phyloP scores from a whole-genome alignment of 1,140 invertebrate genomes.

The Zaprionus lachaisei region DNA sequence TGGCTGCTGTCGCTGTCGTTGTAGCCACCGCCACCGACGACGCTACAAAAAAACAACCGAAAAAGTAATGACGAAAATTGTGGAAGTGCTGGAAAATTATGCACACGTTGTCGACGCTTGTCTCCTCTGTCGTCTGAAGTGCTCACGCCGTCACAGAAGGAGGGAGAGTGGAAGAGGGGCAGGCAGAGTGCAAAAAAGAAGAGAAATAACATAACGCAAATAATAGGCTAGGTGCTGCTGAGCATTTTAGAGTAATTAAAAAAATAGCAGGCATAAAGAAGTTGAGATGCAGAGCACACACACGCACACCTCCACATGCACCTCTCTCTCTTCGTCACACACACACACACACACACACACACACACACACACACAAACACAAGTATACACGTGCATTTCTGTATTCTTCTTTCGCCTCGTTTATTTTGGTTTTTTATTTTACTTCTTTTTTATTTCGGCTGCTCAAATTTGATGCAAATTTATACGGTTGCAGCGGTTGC shows the following conservation, averaged over 20 bases:
- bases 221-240: constrained; percentile 65
- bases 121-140: constrained; percentile 67
- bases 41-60: constrained; percentile 55
- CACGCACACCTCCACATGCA: constrained; percentile 17
- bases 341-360: constrained; percentile 38
- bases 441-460: constrained; percentile 43
- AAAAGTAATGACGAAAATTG: constrained; percentile 82
- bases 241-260: constrained; percentile 83
- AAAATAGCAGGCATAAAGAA: constrained; percentile 67
- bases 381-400: constrained; percentile 52
- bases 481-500: constrained; percentile 50
- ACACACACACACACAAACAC: constrained; percentile 33
- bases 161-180: neutral
- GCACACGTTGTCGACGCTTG: constrained; percentile 61
- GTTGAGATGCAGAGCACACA: constrained; percentile 62
- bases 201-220: constrained; percentile 66
- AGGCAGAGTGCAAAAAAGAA: neutral
- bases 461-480: constrained; percentile 73
- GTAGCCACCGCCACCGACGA: constrained; percentile 24
- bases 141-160: constrained; percentile 21
- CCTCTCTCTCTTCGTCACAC: neutral
- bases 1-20: constrained; percentile 69
- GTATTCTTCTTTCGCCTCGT: constrained; percentile 42
- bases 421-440: constrained; percentile 19
- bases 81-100: constrained; percentile 79